Evolutionary conservation across 2,888 invertebrate species (phyloP), one percentile per base, ranked within the genome.

Genomic region (Polydrusus pterygomalis): DNA sequence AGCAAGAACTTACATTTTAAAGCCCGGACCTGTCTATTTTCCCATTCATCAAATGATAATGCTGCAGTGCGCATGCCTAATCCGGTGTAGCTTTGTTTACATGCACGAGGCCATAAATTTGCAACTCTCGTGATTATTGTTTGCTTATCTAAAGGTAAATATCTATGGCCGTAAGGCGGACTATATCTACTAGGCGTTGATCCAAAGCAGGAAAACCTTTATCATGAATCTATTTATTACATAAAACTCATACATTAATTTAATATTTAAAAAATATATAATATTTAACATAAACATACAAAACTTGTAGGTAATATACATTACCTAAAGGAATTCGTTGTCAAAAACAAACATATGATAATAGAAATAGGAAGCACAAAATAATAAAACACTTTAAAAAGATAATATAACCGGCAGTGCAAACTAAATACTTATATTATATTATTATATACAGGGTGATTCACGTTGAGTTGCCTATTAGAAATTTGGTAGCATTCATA

Each of bases 191-290:
- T n/a, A n/a, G n/a, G n/a, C n/a, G n/a, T n/a, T n/a, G 25, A 25
- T 34, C 13, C n/a, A 43, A 43, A 43, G n/a, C n/a, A 43, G 17
- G 13, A 49, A 5, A 49, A 17, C 9, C 13, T 49, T 17, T 15
- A 17, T 49, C 7, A 17, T 17, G 13, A n/a, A n/a, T n/a, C n/a
- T 49, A 49, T 49, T 49, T 49, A 49, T 49, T 49, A 49, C 15
- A 51, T 49, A 51, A 51, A 51, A 18, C 20, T 43, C 10, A 49
- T 49, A 5, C 49, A 49, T 49, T 2, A 17, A 17, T 51, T 20
- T 25, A 51, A 51, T 20, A 18, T 51, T 49, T 51, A 51, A 51
- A 51, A 49, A 51, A 51, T 51, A 51, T 51, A 51, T 51, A 51
- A 51, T 18, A 51, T 18, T 1, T 15, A 49, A 49, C 47, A 43